Evolutionary conservation across 2,113 vertebrate species (phyloP).

Genomic region (Pygoscelis antarcticus): DNA sequence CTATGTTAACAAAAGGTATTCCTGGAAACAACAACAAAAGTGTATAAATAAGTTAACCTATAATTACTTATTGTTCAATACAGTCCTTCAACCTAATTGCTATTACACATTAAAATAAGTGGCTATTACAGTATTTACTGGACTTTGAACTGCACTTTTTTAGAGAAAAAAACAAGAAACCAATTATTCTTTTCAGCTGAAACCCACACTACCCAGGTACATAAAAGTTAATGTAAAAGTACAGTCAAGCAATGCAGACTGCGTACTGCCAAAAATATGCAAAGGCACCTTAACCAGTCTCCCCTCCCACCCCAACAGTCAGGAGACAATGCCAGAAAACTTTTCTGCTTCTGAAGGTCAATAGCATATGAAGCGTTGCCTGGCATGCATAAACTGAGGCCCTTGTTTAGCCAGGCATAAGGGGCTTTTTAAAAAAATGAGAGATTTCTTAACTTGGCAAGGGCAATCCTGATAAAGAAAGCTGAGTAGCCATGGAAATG

Average conservation of each 20-base stretch:
- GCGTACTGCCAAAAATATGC: background rate
- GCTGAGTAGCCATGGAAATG: background rate
- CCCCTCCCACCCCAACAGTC: background rate
- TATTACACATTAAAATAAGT: conserved; percentile 40
- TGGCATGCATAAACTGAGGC: background rate
- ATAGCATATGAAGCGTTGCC: background rate
- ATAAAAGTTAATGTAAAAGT: background rate
- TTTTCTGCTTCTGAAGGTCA: conserved; percentile 23
- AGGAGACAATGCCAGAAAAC: background rate
- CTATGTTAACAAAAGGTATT: conserved; percentile 3
- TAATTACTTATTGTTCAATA: background rate
- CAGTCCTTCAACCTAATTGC: background rate
- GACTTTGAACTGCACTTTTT: conserved; percentile 4
- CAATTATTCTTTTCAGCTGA: conserved; percentile 34
- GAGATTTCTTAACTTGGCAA: background rate
- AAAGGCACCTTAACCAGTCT: background rate
- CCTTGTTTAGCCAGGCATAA: background rate
- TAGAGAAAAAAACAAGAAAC: background rate
- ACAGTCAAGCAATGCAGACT: background rate
- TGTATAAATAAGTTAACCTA: background rate
- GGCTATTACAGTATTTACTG: background rate
- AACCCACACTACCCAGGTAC: background rate
- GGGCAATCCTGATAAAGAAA: background rate
- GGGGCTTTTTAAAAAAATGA: background rate
- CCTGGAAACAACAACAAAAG: background rate